Evolutionary conservation across 2,797 vertebrate species (phyloP), one percentile per base, ranked within the genome.

Genomic region (Gallinago solitaria): DNA sequence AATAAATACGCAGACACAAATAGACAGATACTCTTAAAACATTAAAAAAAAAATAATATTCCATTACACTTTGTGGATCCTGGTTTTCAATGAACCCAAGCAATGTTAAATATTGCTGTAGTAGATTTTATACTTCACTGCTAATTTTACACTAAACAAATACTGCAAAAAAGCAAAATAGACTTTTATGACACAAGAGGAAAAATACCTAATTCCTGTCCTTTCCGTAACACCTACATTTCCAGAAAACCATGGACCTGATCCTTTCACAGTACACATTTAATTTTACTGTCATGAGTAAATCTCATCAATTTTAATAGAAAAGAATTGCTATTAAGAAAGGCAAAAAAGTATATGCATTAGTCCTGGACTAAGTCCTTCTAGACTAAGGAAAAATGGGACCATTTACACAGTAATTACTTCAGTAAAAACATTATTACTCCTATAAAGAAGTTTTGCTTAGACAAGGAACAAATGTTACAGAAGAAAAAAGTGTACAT

Each of bases 111-210:
- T 80, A 91, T 57, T 89, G 71, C 56, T 83, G 56, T 21, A 89
- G 77, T 20, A 87, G 51, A 92, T 90, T 95, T 95, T 90, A 76
- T 76, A 68, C 30, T 81, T 87, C 77, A 85, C 23, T 89, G 74
- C 80, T 95, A 97, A 96, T 93, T 96, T 93, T 90, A 90, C 68
- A 83, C 70, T 87, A 68, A 94, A 73, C 30, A 94, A 91, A 94
- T 53, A 94, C 8, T 59, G 64, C 45, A 89, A 77, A 93, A 84
- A 87, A n/a, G 5, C 3, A 84, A 95, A 92, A 51, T 1, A 95
- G 64, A 57, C 21, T 67, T 77, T 95, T 39, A 82, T 24, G 53
- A 90, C 59, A 83, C 43, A 54, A 35, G 37, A 76, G 16, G n/a
- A 93, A 88, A 92, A 92, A 32, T 68, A 88, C 37, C 11, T n/a